These are phyloP conservation scores for Chrysolophus pictus DNA, from an alignment of 2,797 vertebrate species.

Conservation along the genomic window DNA sequence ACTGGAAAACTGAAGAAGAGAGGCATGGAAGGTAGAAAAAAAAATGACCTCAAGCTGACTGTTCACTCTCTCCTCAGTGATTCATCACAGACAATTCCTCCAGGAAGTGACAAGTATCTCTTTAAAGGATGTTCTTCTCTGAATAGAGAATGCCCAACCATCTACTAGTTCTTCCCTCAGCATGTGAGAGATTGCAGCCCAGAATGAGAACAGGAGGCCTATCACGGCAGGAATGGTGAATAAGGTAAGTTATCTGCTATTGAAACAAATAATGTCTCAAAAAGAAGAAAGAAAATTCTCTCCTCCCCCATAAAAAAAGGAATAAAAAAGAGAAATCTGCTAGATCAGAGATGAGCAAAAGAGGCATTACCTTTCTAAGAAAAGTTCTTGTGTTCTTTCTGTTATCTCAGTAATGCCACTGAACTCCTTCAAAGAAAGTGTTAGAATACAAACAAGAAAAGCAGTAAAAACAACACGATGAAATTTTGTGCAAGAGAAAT, in stretches of 20 bases:
- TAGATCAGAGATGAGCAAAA: not conserved
- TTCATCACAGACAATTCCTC: constrained; percentile 10
- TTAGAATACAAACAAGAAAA: not conserved
- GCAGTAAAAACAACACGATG: not conserved
- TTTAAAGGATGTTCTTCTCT: not conserved
- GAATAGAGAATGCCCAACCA: constrained; percentile 2
- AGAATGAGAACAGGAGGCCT: not conserved
- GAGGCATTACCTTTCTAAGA: not conserved
- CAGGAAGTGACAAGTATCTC: not conserved
- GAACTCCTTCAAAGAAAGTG: not conserved
- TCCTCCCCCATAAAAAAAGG: not conserved
- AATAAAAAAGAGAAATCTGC: not conserved
- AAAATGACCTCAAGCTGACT: not conserved
- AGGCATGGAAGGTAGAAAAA: not conserved
- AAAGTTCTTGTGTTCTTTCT: not conserved
- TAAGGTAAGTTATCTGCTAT: not conserved
- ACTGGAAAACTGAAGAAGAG: not conserved
- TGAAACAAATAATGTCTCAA: not conserved
- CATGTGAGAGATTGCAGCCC: not conserved
- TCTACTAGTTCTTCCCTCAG: not conserved
- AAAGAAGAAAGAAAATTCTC: not conserved
- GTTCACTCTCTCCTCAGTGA: constrained; percentile 19
- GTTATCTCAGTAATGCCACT: not conserved
- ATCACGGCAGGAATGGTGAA: not conserved
- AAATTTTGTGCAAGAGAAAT: not conserved